Base-by-base conservation (phyloP, 2,797 vertebrate species). In the Peromyscus eremicus region DNA sequence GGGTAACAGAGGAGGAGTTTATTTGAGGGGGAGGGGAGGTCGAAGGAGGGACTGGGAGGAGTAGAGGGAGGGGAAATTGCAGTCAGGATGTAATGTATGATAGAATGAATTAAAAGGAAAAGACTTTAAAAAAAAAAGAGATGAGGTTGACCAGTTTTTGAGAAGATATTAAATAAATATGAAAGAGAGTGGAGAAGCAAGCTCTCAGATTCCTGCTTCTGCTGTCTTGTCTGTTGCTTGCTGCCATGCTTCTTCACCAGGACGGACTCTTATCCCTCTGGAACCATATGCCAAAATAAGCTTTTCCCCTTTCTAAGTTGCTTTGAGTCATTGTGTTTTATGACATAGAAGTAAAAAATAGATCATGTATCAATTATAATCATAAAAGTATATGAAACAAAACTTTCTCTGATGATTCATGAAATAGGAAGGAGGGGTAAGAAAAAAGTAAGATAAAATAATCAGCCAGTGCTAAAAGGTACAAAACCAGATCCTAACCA, bases 371-470 rank as follows among this genome's bases (percentile, higher is more conserved):
- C 88, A 70, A n/a, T 14, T 82, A 68, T 60, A 77, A 92, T 49
- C 21, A 71, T 49, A 40, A 17, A 66, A 21, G 1, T 68, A 80
- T 32, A 60, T 29, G 13, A 73, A 32, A 73, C 21, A 75, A 91
- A 27, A 91, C 60, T 32, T 89, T 90, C 19, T 92, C 19, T 83
- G 75, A 87, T 90, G 27, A 76, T 84, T 17, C 80, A 70, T 68
- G 34, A 34, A 84, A 25, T 16, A n/a, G 8, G 1, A 60, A 55
- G 9, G 7, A 34, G 4, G 2, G 3, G 3, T 76, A 82, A 89
- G 5, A 77, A 82, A 89, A 46, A 46, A 3, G 16, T 37, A 29
- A 27, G 60, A 68, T 75, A 70, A 70, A 70, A 46, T 40, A 49
- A 92, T 80, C 8, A 66, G 19, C 9, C 68, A 49, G 1, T 32